These are phyloP conservation scores for Pammene aurita DNA, from an alignment of 2,888 invertebrate genomes.

Conservation along the genomic window DNA sequence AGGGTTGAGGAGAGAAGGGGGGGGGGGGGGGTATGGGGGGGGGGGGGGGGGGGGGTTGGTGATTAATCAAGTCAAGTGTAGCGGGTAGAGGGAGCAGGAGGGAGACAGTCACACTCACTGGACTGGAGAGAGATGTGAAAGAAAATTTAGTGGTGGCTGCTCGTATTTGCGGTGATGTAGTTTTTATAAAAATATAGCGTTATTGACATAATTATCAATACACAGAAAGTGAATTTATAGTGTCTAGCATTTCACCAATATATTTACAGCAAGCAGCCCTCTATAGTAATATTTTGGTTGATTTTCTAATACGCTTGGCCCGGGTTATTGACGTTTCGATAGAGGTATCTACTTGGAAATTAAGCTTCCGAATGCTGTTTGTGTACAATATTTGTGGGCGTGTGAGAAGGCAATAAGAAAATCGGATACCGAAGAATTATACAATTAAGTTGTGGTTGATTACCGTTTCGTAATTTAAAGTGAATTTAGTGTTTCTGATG, in stretches of 20 bases:
- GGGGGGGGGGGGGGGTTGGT: conserved; percentile 25
- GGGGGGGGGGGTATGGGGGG: no score
- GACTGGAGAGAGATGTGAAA: conserved; percentile 22
- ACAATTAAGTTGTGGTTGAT: conserved; percentile 50
- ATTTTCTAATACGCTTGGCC: conserved; percentile 48
- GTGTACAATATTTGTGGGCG: conserved; percentile 68
- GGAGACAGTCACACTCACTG: not conserved
- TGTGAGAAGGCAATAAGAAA: conserved; percentile 57
- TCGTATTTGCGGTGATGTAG: conserved; percentile 38
- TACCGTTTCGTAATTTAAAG: conserved; percentile 63
- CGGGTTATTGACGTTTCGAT: conserved; percentile 77
- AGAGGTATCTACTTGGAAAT: conserved; percentile 57
- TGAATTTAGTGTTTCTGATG: conserved; percentile 74
- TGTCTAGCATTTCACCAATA: conserved; percentile 10
- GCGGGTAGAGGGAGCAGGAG: conserved; percentile 28
- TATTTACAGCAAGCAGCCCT: conserved; percentile 16
- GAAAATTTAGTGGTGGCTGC: conserved; percentile 37
- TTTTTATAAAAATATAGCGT: conserved; percentile 33
- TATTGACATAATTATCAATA: conserved; percentile 31
- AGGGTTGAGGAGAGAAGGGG: no score
- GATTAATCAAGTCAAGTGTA: conserved; percentile 35
- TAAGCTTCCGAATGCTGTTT: conserved; percentile 69
- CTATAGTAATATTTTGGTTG: conserved; percentile 30
- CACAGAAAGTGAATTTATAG: conserved; percentile 17
- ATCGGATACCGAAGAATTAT: conserved; percentile 54